Evolutionary conservation across 2,113 vertebrate species (phyloP).

Genomic region (Barbus barbus): DNA sequence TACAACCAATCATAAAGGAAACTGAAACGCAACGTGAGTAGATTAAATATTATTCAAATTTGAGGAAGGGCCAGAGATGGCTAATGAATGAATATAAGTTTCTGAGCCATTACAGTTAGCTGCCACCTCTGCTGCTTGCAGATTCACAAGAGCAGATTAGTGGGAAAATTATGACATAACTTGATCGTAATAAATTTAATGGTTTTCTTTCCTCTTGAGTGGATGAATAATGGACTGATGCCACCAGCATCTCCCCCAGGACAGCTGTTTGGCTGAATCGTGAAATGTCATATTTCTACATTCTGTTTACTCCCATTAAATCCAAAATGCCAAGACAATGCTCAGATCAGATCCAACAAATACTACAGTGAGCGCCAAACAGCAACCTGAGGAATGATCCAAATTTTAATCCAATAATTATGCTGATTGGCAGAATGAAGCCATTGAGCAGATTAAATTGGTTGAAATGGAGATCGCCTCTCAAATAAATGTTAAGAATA

Average conservation of each 20-base stretch:
- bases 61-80: not conserved
- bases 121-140: not conserved
- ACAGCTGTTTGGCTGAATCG: slow-evolving; percentile 37
- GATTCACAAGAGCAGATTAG: slow-evolving; percentile 30
- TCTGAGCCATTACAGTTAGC: not conserved
- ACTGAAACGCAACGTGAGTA: not conserved
- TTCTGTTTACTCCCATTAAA: slow-evolving; percentile 33
- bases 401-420: slow-evolving; percentile 19
- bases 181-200: slow-evolving; percentile 8
- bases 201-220: slow-evolving; percentile 21
- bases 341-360: slow-evolving; percentile 30
- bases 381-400: slow-evolving; percentile 9
- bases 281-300: slow-evolving; percentile 41
- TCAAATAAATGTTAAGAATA: not conserved
- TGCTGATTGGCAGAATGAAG: slow-evolving; percentile 15
- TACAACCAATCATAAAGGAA: not conserved
- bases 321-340: slow-evolving; percentile 33
- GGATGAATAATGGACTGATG: slow-evolving; percentile 29
- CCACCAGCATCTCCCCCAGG: slow-evolving; percentile 9
- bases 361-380: not conserved
- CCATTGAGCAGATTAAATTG: not conserved
- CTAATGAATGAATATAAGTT: not conserved
- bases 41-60: not conserved
- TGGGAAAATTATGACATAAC: slow-evolving; percentile 13
- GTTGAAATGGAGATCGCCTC: not conserved